phyloP scores from a whole-genome alignment of 2,797 vertebrate species.

The Loriculus beryllinus region DNA sequence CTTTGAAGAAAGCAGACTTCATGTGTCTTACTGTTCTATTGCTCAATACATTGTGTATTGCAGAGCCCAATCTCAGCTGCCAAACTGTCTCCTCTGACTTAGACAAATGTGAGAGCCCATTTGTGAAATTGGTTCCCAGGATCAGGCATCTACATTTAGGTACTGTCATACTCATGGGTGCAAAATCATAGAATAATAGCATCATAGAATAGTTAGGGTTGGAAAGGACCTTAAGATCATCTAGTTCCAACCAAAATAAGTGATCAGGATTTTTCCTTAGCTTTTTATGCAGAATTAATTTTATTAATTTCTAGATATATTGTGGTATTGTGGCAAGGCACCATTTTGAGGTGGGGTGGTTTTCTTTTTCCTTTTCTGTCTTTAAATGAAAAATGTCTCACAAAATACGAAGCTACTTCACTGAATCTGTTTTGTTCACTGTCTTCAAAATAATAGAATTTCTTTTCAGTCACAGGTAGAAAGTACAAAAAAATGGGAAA shows the following conservation, averaged over 20 bases:
- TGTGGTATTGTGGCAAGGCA: not conserved
- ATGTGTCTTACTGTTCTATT: not conserved
- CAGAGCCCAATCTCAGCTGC: not conserved
- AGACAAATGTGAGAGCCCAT: not conserved
- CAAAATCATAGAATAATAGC: no score
- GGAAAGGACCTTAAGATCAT: no score
- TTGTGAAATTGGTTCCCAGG: not conserved
- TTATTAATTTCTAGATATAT: not conserved
- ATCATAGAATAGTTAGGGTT: no score
- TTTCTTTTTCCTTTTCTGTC: not conserved
- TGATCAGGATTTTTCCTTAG: not conserved
- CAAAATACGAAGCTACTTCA: not conserved
- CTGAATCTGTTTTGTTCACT: not conserved
- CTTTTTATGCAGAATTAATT: not conserved
- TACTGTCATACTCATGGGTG: not conserved
- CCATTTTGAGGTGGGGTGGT: not conserved
- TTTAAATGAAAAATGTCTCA: not conserved
- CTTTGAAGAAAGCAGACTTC: not conserved
- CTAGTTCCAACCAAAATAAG: not conserved
- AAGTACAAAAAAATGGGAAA: not conserved
- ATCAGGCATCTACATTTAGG: not conserved
- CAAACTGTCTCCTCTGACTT: not conserved
- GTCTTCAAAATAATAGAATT: not conserved
- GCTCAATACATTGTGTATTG: not conserved
- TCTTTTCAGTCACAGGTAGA: not conserved